phyloP scores from a whole-genome alignment of 37 sponge, comb jelly and placozoan genomes.

The Beroe ovata region DNA sequence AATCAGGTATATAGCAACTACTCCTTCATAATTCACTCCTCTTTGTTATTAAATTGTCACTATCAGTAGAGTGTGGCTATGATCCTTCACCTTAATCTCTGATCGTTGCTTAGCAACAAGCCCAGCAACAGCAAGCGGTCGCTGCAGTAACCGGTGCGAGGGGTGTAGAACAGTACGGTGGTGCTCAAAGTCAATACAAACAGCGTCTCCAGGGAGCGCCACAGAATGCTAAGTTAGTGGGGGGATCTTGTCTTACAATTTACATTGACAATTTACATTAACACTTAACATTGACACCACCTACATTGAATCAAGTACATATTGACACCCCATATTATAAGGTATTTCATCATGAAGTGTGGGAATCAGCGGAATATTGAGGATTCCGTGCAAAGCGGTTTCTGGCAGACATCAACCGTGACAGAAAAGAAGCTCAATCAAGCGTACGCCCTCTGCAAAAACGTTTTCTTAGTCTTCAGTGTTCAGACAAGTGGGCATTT shows the following conservation, averaged over 20 bases:
- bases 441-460: constrained; percentile 39
- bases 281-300: no score
- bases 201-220: background rate
- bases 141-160: background rate
- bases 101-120: background rate
- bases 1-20: no score
- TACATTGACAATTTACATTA: background rate
- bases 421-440: constrained; percentile 49
- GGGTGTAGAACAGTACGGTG: background rate
- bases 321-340: no score
- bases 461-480: constrained; percentile 48
- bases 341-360: constrained; percentile 67
- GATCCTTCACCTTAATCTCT: background rate
- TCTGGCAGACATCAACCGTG: constrained; percentile 4
- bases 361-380: constrained; percentile 43
- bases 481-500: constrained; percentile 64
- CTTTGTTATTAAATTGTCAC: no score
- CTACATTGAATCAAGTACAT: no score
- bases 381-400: constrained; percentile 38
- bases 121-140: background rate
- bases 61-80: no score
- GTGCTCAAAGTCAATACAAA: background rate
- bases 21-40: no score
- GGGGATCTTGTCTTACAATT: no score
- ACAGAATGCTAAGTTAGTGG: background rate